phyloP scores from a whole-genome alignment of 2,888 invertebrate genomes.

The Lasius platythorax region DNA sequence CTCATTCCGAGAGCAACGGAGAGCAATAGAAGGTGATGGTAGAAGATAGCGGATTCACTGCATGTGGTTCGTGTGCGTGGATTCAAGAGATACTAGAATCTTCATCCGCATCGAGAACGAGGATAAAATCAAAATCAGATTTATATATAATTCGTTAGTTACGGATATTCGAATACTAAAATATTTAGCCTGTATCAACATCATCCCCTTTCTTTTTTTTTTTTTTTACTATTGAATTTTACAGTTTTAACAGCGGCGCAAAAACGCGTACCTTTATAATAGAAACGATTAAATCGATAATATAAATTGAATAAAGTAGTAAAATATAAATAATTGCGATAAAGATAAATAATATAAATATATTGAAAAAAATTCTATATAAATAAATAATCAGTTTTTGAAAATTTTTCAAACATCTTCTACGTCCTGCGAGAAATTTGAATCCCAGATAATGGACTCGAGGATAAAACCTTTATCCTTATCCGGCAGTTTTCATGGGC shows the following conservation, averaged over 20 bases:
- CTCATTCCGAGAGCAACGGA: constrained; percentile 32
- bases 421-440: background rate
- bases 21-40: constrained; percentile 37
- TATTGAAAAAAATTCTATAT: background rate
- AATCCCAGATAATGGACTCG: background rate
- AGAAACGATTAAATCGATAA: background rate
- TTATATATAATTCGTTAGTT: constrained; percentile 2
- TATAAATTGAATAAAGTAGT: background rate
- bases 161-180: constrained; percentile 3
- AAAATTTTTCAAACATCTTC: constrained; percentile 9
- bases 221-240: background rate
- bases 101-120: background rate
- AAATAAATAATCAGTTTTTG: background rate
- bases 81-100: background rate
- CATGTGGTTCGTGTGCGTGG: background rate
- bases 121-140: constrained; percentile 25
- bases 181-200: background rate
- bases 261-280: background rate
- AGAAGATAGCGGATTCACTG: constrained; percentile 16
- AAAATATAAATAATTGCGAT: background rate
- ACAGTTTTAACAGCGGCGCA: background rate
- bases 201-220: background rate
- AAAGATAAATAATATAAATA: background rate
- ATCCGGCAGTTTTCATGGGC: constrained; percentile 50
- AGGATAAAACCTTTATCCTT: constrained; percentile 50